These are phyloP conservation scores for Typhlomys cinereus DNA, from an alignment of 2,113 vertebrate species.

Conservation along the genomic window DNA sequence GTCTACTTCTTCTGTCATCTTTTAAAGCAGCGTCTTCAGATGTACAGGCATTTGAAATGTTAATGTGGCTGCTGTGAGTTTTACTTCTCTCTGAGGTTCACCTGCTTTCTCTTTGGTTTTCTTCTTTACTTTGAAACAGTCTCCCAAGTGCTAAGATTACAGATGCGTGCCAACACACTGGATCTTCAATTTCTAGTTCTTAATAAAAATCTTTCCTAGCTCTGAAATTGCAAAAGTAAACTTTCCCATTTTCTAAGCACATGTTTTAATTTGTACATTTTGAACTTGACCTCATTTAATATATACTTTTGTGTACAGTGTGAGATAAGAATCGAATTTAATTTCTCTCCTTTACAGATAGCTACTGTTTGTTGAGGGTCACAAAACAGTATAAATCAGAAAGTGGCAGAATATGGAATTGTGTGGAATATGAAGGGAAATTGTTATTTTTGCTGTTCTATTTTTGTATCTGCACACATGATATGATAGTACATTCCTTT, in stretches of 20 bases:
- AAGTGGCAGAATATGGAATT: neutral
- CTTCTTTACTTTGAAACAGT: too few relatives aligned
- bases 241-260: neutral
- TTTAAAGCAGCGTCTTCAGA: neutral
- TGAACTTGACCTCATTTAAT: neutral
- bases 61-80: constrained; percentile 20
- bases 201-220: too few relatives aligned
- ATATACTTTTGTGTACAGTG: neutral
- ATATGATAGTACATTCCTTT: neutral
- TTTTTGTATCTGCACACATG: neutral
- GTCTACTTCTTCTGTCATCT: too few relatives aligned
- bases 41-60: neutral
- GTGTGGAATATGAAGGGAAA: constrained; percentile 1
- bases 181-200: neutral
- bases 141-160: too few relatives aligned
- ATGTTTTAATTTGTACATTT: neutral
- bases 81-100: neutral
- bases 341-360: neutral
- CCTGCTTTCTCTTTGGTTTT: too few relatives aligned
- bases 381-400: neutral
- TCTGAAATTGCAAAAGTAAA: constrained; percentile 1
- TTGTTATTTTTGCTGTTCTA: neutral
- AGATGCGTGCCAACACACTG: too few relatives aligned
- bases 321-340: neutral
- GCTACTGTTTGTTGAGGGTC: neutral